phyloP scores from a whole-genome alignment of 2,113 vertebrate species.

The Embiotoca jacksoni region DNA sequence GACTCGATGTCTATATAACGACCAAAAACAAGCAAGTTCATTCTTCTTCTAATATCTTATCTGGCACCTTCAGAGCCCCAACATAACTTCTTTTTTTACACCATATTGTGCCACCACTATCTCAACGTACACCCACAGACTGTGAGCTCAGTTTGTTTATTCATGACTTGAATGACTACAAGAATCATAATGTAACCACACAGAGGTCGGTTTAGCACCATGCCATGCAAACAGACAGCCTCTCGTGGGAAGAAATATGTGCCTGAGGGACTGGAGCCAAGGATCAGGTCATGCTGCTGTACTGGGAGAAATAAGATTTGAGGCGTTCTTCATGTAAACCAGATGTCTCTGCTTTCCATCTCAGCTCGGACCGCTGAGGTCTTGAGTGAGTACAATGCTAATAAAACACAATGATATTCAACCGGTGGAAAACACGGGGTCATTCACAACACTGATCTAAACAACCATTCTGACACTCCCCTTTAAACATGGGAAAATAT shows the following conservation, averaged over 20 bases:
- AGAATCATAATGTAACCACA: slow-evolving; percentile 24
- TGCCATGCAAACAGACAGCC: slow-evolving; percentile 68
- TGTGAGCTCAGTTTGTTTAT: slow-evolving; percentile 9
- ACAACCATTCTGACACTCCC: slow-evolving; percentile 3
- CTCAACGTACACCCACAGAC: neutral
- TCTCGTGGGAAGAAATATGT: slow-evolving; percentile 79
- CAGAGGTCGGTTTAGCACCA: slow-evolving; percentile 38
- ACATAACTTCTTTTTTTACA: neutral
- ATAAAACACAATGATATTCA: slow-evolving; percentile 32
- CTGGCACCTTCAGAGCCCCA: neutral
- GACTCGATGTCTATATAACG: neutral
- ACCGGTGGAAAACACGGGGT: slow-evolving; percentile 50
- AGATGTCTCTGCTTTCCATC: slow-evolving; percentile 80
- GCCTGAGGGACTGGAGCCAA: slow-evolving; percentile 76
- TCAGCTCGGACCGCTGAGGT: slow-evolving; percentile 57
- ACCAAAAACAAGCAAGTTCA: neutral
- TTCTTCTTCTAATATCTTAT: neutral
- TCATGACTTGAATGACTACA: too few species aligned
- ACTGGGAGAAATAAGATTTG: slow-evolving; percentile 77
- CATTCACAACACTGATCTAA: slow-evolving; percentile 24
- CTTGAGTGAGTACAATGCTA: slow-evolving; percentile 36
- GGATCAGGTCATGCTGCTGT: slow-evolving; percentile 80
- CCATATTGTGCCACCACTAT: neutral
- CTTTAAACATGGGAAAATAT: slow-evolving; percentile 24
- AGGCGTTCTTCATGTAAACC: slow-evolving; percentile 83